Evolutionary conservation across 2,797 vertebrate genomes (phyloP).

Genomic region (Heterohyrax brucei): DNA sequence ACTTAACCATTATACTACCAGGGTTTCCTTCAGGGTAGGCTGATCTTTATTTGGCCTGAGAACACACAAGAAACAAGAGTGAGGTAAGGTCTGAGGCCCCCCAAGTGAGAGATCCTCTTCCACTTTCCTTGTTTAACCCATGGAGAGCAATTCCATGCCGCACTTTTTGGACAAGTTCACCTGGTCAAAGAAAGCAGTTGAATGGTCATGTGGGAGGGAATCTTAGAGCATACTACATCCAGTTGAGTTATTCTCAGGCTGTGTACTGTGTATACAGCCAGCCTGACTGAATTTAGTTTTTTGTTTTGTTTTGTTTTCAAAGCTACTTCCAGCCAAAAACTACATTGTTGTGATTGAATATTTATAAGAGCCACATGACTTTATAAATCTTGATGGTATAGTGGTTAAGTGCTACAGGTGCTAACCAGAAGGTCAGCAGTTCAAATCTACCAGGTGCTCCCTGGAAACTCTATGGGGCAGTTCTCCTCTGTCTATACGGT

Average conservation of each 20-base stretch:
- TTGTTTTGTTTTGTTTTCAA: background rate
- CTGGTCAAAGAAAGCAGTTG: background rate
- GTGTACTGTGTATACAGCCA: background rate
- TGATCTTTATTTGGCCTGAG: conserved; percentile 19
- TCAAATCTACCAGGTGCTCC: too few relatives aligned
- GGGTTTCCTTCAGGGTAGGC: background rate
- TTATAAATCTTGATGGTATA: too few relatives aligned
- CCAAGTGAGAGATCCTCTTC: background rate
- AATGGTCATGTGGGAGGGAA: background rate
- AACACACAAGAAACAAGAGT: conserved; percentile 47
- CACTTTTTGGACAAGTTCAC: background rate
- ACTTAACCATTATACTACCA: too few relatives aligned
- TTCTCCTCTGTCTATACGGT: too few relatives aligned
- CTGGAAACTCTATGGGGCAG: too few relatives aligned
- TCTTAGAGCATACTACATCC: conserved; percentile 32
- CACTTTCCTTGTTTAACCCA: conserved; percentile 1
- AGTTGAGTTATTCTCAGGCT: background rate
- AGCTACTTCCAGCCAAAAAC: conserved; percentile 14
- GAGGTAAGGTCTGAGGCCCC: background rate
- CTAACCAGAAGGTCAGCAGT: too few relatives aligned
- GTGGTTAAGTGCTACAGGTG: too few relatives aligned
- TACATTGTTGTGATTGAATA: background rate
- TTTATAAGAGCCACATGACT: background rate
- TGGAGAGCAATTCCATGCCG: background rate
- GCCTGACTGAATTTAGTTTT: background rate